These are phyloP conservation scores for Momotus momota DNA, from an alignment of 2,797 vertebrate genomes.

Conservation along the genomic window DNA sequence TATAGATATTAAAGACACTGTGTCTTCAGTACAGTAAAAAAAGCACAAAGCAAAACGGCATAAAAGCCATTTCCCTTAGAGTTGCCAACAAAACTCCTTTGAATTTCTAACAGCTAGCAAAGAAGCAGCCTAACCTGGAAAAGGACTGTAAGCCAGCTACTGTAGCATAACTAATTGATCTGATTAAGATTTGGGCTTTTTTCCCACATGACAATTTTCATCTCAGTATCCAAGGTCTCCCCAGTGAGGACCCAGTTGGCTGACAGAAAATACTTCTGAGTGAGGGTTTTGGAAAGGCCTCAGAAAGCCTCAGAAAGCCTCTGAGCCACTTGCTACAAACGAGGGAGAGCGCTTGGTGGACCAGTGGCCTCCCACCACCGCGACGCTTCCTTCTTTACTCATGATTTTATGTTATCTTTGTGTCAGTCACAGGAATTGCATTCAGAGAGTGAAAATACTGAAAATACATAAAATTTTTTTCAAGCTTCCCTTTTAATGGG, in stretches of 20 bases:
- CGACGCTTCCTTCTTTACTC: not conserved
- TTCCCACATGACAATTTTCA: not conserved
- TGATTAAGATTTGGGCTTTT: not conserved
- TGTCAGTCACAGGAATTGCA: not conserved
- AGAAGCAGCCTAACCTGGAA: not conserved
- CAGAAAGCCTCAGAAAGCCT: not conserved
- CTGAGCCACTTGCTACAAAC: not conserved
- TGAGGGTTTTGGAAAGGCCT: not conserved
- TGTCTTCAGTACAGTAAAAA: not conserved
- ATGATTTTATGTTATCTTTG: not conserved
- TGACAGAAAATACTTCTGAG: not conserved
- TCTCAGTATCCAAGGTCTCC: not conserved
- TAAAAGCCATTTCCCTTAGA: constrained; percentile 5
- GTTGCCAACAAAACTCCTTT: not conserved
- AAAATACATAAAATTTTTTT: not conserved
- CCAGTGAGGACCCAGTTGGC: not conserved
- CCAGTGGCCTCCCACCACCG: not conserved
- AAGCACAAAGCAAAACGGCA: not conserved
- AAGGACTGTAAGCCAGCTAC: not conserved
- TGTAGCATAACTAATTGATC: constrained; percentile 25
- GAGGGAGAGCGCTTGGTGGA: not conserved
- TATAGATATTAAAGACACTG: not conserved
- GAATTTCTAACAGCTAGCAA: not conserved
- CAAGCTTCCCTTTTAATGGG: not conserved
- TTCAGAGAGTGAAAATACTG: not conserved